phyloP scores from a whole-genome alignment of 2,113 vertebrate genomes.

The Apteryx owenii region DNA sequence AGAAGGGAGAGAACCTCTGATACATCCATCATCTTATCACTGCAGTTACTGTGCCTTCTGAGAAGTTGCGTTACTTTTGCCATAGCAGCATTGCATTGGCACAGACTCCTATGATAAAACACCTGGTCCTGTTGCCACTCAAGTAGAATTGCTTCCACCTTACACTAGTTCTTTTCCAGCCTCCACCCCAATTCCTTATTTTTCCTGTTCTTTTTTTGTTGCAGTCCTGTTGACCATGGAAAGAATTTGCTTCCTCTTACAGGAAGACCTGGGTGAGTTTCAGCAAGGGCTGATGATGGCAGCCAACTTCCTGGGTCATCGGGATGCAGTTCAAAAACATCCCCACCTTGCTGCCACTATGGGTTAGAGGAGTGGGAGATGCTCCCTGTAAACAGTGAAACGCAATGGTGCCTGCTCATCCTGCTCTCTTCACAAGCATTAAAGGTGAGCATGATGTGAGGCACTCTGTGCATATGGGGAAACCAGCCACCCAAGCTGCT shows the following conservation, averaged over 20 bases:
- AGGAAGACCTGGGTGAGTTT: background rate
- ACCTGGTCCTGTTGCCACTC: background rate
- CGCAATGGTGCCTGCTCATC: background rate
- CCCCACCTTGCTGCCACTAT: background rate
- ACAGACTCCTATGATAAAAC: background rate
- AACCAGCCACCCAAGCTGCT: fast-evolving
- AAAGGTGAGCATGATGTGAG: fast-evolving
- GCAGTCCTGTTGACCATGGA: background rate
- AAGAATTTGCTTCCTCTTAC: background rate
- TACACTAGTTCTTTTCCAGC: background rate
- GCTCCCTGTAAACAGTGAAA: background rate
- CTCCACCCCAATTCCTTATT: background rate
- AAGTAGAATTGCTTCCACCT: background rate
- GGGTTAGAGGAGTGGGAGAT: background rate
- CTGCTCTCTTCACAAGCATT: background rate
- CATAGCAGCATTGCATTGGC: background rate
- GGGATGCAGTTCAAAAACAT: background rate
- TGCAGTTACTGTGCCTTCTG: background rate
- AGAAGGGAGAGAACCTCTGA: background rate
- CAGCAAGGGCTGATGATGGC: background rate
- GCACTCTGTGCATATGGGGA: background rate
- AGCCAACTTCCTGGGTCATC: background rate
- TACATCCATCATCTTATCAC: background rate
- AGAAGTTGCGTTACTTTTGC: background rate
- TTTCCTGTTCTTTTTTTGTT: background rate